Base-by-base conservation (phyloP, 2,797 vertebrate species). In the Intellagama lesueurii region DNA sequence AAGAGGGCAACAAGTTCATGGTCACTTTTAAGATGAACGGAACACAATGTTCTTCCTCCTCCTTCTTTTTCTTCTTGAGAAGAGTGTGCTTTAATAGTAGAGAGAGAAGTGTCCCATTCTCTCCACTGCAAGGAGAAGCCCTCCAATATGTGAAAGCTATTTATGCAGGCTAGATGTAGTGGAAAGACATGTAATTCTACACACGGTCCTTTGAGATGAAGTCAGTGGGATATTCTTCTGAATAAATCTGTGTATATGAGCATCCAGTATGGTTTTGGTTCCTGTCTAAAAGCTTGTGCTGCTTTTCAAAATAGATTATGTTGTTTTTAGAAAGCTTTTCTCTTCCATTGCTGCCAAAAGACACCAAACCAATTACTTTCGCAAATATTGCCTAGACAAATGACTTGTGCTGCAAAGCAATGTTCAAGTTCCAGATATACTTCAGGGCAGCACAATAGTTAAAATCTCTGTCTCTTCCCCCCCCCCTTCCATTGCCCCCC, bases 361-460 rank as follows among this genome's bases (percentile, higher is more conserved):
- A 0, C 70, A 72, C 32, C 73, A 78, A 93, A 19, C 70, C 73
- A 90, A 73, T 92, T 92, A 94, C n/a, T 56, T 64, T 11, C 72
- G 22, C 75, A 87, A 64, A 88, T 64, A 72, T 89, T 64, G 92
- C 83, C 78, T 88, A 89, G 28, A 80, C 47, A 88, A 92, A 91
- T 70, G 80, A 91, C 69, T 76, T 87, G 47, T 77, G 90, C 88
- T 94, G 89, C 30, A 95, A 95, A 93, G 90, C 90, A 92, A 93
- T n/a, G 40, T 82, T 93, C 90, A 90, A 93, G 95, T 96, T 95
- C 95, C 93, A 96, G 94, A 90, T 95, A 95, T 86, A 56, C 91
- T 95, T 95, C 94, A 93, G 88, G 68, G 87, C 85, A 93, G 93
- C 89, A 95, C 72, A 96, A 95, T 93, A 90, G 91, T 94, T 96